A percentile compares a stretch with the other conserved stretches of the same genome.
Evolutionary conservation across 2,888 invertebrate species (phyloP).

Genomic region (Drosophila monieri): DNA sequence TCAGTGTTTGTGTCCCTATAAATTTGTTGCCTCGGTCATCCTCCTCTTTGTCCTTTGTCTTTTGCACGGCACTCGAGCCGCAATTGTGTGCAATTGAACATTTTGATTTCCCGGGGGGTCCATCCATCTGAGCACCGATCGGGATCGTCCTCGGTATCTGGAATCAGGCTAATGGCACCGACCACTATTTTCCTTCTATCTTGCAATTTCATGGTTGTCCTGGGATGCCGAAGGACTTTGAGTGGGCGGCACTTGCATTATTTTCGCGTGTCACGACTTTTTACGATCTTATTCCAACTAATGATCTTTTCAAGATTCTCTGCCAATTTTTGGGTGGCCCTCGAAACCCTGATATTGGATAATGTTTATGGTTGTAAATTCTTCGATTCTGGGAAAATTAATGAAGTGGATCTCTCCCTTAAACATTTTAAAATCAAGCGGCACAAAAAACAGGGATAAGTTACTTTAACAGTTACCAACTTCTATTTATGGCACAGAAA

Average conservation of each 20-base stretch:
- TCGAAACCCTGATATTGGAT: slow-evolving; percentile 44
- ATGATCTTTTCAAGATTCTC: slow-evolving; percentile 61
- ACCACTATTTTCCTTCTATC: slow-evolving; percentile 14
- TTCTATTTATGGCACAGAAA: no score
- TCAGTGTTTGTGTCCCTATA: slow-evolving; percentile 70
- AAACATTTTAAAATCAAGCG: not conserved
- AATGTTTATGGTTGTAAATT: slow-evolving; percentile 40
- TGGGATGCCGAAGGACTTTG: not conserved
- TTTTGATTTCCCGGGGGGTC: slow-evolving; percentile 74
- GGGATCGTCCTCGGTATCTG: not conserved
- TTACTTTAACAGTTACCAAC: not conserved
- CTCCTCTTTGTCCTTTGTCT: slow-evolving; percentile 59
- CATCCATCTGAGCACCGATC: slow-evolving; percentile 11
- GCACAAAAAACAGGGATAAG: no score
- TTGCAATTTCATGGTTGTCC: slow-evolving; percentile 73
- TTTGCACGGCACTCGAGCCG: slow-evolving; percentile 50
- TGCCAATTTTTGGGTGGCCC: slow-evolving; percentile 43
- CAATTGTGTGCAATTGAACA: slow-evolving; percentile 73
- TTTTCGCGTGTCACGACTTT: slow-evolving; percentile 72
- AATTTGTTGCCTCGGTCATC: slow-evolving; percentile 49
- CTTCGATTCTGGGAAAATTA: slow-evolving; percentile 3
- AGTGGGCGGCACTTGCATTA: slow-evolving; percentile 64
- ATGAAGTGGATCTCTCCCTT: not conserved
- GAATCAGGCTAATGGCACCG: slow-evolving; percentile 13
- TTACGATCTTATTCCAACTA: slow-evolving; percentile 76